Percentiles rank a stretch among this genome's conserved stretches.
phyloP scores from a whole-genome alignment of 2,113 vertebrate genomes.

The Ciconia stormi region DNA sequence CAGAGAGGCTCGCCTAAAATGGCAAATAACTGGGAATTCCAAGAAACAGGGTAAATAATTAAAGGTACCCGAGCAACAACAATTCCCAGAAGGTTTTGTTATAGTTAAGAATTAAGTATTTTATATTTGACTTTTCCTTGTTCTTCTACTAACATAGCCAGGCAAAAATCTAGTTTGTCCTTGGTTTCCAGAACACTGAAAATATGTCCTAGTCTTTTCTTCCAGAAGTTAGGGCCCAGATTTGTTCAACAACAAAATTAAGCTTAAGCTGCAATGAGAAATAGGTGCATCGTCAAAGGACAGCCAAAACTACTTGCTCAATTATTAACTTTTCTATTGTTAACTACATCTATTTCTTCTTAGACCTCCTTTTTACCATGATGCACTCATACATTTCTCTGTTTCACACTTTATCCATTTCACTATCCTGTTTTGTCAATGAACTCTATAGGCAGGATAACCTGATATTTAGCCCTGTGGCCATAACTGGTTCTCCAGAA shows the following conservation, averaged over 20 bases:
- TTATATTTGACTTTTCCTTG: neutral
- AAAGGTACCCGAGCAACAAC: neutral
- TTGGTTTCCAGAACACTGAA: neutral
- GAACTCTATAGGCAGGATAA: neutral
- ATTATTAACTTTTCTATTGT: neutral
- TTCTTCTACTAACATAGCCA: neutral
- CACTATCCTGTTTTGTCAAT: neutral
- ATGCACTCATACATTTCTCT: neutral
- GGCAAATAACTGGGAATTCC: neutral
- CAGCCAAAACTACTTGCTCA: neutral
- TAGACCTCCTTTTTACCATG: neutral
- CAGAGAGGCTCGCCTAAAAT: neutral
- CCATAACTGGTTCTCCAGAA: neutral
- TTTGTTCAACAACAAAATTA: neutral
- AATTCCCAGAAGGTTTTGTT: neutral
- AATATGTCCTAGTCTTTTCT: neutral
- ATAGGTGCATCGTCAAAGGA: neutral
- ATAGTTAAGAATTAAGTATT: neutral
- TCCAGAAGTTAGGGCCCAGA: neutral
- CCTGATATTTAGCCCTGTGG: neutral
- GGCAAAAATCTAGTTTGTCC: neutral
- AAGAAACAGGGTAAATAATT: neutral
- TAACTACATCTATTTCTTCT: neutral
- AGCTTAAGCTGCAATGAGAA: neutral
- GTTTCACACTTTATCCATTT: neutral